Evolutionary conservation across 2,888 invertebrate genomes (phyloP).

Genomic region (Malthinus flaveolus): DNA sequence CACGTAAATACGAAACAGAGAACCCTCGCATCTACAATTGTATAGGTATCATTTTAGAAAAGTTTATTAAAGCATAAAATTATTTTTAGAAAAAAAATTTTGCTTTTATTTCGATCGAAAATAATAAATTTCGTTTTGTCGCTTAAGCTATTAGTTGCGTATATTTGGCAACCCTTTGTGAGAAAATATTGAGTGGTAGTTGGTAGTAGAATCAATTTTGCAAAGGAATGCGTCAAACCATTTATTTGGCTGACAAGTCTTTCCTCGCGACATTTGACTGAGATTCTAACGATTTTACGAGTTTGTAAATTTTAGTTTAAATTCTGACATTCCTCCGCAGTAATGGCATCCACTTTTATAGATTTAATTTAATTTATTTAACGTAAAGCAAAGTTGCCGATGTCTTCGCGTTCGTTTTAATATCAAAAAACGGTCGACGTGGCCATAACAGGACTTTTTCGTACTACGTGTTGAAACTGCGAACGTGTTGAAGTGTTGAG

Average conservation of each 20-base stretch:
- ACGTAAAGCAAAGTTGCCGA: background rate
- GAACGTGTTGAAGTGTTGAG: too few relatives aligned
- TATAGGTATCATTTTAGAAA: constrained; percentile 7
- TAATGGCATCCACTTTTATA: constrained; percentile 10
- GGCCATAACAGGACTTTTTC: too few relatives aligned
- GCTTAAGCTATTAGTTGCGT: background rate
- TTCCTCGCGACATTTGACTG: constrained; percentile 25
- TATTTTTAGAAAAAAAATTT: background rate
- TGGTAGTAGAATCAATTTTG: constrained; percentile 22
- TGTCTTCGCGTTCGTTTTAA: too few relatives aligned
- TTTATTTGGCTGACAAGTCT: constrained; percentile 25
- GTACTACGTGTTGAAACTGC: too few relatives aligned
- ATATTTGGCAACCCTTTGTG: constrained; percentile 20
- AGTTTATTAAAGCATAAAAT: constrained; percentile 7
- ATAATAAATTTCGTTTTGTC: background rate
- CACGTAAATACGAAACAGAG: constrained; percentile 16
- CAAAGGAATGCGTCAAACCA: constrained; percentile 27
- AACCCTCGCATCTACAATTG: constrained; percentile 13
- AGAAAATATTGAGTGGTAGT: constrained; percentile 16
- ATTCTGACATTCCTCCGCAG: constrained; percentile 21
- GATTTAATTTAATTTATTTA: constrained; percentile 11
- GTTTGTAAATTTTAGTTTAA: constrained; percentile 24
- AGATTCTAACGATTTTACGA: constrained; percentile 26
- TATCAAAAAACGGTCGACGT: too few relatives aligned
- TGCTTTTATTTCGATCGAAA: background rate